A percentile compares a stretch with the other conserved stretches of the same genome.
Conservation (phyloP, 2,797 vertebrate genomes). For the Alectoris magna region DNA sequence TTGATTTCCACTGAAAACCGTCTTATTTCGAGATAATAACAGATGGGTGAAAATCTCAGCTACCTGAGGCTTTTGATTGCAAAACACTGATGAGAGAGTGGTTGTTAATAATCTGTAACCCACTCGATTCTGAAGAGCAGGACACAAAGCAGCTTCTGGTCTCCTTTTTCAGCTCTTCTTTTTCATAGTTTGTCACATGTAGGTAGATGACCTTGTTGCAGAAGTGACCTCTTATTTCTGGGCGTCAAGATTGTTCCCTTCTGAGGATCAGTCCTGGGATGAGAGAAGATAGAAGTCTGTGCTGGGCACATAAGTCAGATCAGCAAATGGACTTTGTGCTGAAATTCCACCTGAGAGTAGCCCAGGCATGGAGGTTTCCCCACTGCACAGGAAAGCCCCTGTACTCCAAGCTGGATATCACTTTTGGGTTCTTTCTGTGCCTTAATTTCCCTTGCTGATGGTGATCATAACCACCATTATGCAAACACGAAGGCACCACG, state of each 20-base stretch:
- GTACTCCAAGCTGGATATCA: background rate
- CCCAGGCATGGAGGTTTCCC: background rate
- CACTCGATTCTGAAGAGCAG: background rate
- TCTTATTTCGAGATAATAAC: background rate
- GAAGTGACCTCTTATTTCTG: background rate
- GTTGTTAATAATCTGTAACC: background rate
- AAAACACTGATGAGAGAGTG: slow-evolving; percentile 11
- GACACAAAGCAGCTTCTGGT: background rate
- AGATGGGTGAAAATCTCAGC: slow-evolving; percentile 30
- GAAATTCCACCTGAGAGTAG: background rate
- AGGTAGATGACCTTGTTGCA: background rate
- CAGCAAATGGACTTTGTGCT: background rate
- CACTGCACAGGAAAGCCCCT: background rate
- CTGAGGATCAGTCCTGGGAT: background rate
- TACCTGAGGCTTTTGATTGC: slow-evolving; percentile 25
- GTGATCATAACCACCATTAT: background rate
- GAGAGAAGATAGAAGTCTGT: background rate
- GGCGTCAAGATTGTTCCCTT: background rate
- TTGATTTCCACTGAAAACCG: slow-evolving; percentile 5
- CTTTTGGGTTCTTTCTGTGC: background rate
- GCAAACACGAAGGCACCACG: background rate
- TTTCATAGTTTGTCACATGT: background rate
- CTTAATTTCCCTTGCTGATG: background rate
- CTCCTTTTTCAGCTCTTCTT: background rate
- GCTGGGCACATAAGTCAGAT: background rate